These are phyloP conservation scores for Xestia ashworthii DNA, from an alignment of 2,888 invertebrate species.

Conservation along the genomic window DNA sequence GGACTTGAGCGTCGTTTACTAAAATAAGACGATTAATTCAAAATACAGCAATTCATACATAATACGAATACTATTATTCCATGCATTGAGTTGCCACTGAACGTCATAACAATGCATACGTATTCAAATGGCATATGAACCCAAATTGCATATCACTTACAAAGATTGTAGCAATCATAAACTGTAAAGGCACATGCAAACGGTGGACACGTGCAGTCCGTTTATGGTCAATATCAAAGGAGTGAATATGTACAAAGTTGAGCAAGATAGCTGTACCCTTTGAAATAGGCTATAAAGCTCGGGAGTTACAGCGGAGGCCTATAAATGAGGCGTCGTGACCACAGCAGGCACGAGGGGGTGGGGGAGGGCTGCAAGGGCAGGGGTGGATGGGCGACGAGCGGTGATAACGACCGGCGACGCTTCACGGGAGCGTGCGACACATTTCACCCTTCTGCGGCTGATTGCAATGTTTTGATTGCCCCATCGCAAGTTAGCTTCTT, in stretches of 20 bases:
- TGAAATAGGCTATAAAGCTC: slow-evolving; percentile 49
- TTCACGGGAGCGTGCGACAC: slow-evolving; percentile 47
- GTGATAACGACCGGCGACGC: slow-evolving; percentile 58
- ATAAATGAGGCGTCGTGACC: slow-evolving; percentile 55
- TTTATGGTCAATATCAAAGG: slow-evolving; percentile 35
- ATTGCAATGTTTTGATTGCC: slow-evolving; percentile 35
- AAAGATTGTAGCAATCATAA: slow-evolving; percentile 31
- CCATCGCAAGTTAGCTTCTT: not conserved
- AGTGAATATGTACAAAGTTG: slow-evolving; percentile 31
- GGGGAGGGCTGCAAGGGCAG: slow-evolving; percentile 6
- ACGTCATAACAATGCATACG: slow-evolving; percentile 16
- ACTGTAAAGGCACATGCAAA: slow-evolving; percentile 25
- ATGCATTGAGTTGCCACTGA: slow-evolving; percentile 21
- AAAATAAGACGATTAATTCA: not conserved
- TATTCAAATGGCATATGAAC: slow-evolving; percentile 38
- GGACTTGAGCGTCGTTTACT: slow-evolving; percentile 2
- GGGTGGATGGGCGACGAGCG: slow-evolving; percentile 38
- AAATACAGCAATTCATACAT: slow-evolving; percentile 26
- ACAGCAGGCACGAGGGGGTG: slow-evolving; percentile 37
- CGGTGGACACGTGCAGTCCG: not conserved
- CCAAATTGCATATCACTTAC: slow-evolving; percentile 44
- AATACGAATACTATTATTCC: not conserved
- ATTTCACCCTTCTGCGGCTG: slow-evolving; percentile 66
- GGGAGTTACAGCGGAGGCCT: slow-evolving; percentile 38
- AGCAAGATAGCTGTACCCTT: slow-evolving; percentile 25